A percentile compares a stretch with the other conserved stretches of the same genome.
Conservation (phyloP, 2,113 vertebrate genomes). For the Dascyllus trimaculatus region DNA sequence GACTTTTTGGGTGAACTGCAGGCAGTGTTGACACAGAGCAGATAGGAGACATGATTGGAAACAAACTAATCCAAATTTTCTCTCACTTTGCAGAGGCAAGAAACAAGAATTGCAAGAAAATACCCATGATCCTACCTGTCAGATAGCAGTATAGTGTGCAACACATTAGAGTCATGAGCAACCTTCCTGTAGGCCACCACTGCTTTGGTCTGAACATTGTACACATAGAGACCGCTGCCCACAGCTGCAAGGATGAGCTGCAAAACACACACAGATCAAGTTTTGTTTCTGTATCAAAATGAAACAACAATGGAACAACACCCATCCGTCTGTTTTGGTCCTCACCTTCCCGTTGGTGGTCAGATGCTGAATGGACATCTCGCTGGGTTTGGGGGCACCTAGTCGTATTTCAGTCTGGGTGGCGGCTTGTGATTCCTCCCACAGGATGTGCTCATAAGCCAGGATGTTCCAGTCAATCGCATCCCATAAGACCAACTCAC, state of each 20-base stretch:
- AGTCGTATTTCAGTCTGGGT: conserved; percentile 89
- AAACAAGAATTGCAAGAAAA: no score
- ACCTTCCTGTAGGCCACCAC: conserved; percentile 93
- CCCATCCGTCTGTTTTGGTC: not conserved
- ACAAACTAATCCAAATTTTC: no score
- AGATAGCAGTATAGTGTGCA: conserved; percentile 85
- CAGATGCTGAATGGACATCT: conserved; percentile 92
- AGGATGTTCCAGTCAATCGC: conserved; percentile 88
- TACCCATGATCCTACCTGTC: conserved; percentile 56
- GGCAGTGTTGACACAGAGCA: no score
- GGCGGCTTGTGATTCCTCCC: conserved; percentile 86
- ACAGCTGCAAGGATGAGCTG: conserved; percentile 93
- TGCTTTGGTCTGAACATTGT: conserved; percentile 88
- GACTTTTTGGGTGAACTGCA: no score
- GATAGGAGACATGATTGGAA: no score
- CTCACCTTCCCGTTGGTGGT: conserved; percentile 91
- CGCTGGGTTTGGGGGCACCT: conserved; percentile 87
- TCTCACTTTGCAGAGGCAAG: no score
- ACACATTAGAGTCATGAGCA: conserved; percentile 93
- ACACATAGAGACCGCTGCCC: conserved; percentile 94
- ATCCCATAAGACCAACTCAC: conserved; percentile 96
- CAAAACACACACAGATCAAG: not conserved
- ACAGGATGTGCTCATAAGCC: conserved; percentile 89
- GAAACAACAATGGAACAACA: not conserved
- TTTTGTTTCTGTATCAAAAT: not conserved